Base-by-base conservation (phyloP, 2,113 vertebrate genomes). In the Hepsetus odoe region DNA sequence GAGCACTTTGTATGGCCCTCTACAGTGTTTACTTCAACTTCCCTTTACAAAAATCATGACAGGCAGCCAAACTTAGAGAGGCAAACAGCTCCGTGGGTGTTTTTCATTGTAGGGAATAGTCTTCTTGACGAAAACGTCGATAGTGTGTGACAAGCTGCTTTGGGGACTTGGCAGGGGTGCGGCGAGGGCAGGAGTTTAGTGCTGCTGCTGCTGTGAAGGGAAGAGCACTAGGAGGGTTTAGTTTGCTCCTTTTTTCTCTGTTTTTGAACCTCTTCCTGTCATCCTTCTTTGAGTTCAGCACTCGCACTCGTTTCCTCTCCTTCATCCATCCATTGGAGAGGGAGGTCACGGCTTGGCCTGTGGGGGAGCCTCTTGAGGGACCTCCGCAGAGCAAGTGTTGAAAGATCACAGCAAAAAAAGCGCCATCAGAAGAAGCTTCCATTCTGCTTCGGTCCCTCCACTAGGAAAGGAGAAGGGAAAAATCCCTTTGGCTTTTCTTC, bases 361-460 rank as follows among this genome's bases (percentile, higher is more conserved):
- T 38, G 58, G 44, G 24, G 16, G 58, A 62, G 26, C 76, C 67
- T 75, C 72, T 68, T 88, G 69, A 76, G 89, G 87, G 90, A 86
- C 81, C 82, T 80, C 87, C 18, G 12, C 33, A 26, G 74, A 72
- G 85, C 87, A 86, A 91, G 89, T 87, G 86, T 88, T 88, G 88
- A 89, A 87, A 89, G 88, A 77, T 78, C 74, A 62, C 70, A 74
- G 78, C 83, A 65, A 81, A 32, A 65, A 55, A 62, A 79, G 74
- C 86, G 86, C 51, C 86, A 76, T 88, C 86, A 82, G 86, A 90
- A 85, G 80, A 89, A 89, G 82, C 84, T 75, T 56, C 86, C 53
- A 66, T 74, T 71, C 76, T 79, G 67, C 46, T 64, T 85, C 76
- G 74, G 86, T 84, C 86, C 84, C 74, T 82, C 44, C 3, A 22